Conservation (phyloP, 2,888 invertebrate genomes). For the Luperina nickerlii region DNA sequence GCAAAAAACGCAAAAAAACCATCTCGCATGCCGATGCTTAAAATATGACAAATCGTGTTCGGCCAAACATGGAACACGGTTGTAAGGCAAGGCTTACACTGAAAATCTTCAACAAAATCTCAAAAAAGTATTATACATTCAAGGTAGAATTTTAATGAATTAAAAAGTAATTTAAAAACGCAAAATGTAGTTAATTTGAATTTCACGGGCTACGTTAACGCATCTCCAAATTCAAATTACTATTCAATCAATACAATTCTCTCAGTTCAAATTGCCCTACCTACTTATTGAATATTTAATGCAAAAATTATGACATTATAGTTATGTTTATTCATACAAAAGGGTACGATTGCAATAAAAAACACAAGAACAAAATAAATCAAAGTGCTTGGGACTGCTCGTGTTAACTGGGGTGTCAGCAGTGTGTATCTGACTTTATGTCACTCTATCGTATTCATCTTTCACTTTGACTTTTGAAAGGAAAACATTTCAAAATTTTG, state of each 20-base stretch:
- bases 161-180: neutral
- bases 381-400: neutral
- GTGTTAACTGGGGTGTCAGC: neutral
- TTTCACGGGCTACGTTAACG: neutral
- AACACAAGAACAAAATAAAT: neutral
- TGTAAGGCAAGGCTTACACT: neutral
- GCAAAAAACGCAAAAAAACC: no score
- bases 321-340: neutral
- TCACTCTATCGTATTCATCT: conserved; percentile 18
- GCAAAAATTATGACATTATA: neutral
- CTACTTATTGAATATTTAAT: no score
- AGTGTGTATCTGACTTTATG: conserved; percentile 41
- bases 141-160: neutral
- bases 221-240: no score
- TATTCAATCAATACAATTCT: no score
- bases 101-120: neutral
- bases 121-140: neutral
- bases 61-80: neutral
- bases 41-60: neutral
- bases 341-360: neutral
- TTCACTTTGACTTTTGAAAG: conserved; percentile 58
- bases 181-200: neutral
- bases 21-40: neutral
- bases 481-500: conserved; percentile 76
- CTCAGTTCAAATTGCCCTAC: no score